Percentiles rank a stretch among this genome's conserved stretches.
These are phyloP conservation scores for Argyra leucocephala DNA, from an alignment of 2,888 invertebrate species.

Conservation along the genomic window DNA sequence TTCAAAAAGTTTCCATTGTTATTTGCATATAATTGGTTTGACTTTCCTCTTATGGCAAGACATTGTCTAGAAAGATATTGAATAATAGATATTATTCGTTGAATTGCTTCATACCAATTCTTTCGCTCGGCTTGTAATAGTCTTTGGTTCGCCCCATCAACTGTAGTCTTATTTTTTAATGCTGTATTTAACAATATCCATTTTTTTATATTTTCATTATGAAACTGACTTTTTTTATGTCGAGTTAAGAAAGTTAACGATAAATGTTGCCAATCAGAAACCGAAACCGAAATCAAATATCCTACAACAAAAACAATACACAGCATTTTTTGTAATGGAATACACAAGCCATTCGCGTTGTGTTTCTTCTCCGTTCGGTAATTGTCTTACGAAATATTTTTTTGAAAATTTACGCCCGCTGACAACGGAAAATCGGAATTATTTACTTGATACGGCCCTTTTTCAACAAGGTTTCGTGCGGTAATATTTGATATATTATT, in stretches of 20 bases:
- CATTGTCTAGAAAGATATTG: neutral
- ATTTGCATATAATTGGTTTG: conserved; percentile 7
- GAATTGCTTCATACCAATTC: neutral
- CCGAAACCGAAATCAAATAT: conserved; percentile 20
- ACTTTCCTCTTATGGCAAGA: neutral
- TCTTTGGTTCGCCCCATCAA: neutral
- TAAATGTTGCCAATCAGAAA: neutral
- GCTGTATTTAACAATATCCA: neutral
- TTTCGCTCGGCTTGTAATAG: neutral
- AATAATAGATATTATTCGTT: conserved; percentile 3
- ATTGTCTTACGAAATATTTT: conserved; percentile 19
- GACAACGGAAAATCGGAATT: neutral
- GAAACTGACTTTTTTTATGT: conserved; percentile 2
- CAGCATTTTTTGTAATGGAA: conserved; percentile 23
- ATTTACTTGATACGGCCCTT: conserved; percentile 2
- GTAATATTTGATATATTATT: neutral
- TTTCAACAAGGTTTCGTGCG: neutral
- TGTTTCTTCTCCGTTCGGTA: conserved; percentile 20
- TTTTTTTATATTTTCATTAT: conserved; percentile 7
- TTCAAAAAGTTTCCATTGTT: conserved; percentile 9
- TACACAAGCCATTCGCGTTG: conserved; percentile 24
- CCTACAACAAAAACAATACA: conserved; percentile 26
- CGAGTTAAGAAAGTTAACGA: neutral
- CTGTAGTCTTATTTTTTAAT: conserved; percentile 7
- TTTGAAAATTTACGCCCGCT: neutral